Evolutionary conservation across 2,888 invertebrate genomes (phyloP).

Genomic region (Orthosia gothica): DNA sequence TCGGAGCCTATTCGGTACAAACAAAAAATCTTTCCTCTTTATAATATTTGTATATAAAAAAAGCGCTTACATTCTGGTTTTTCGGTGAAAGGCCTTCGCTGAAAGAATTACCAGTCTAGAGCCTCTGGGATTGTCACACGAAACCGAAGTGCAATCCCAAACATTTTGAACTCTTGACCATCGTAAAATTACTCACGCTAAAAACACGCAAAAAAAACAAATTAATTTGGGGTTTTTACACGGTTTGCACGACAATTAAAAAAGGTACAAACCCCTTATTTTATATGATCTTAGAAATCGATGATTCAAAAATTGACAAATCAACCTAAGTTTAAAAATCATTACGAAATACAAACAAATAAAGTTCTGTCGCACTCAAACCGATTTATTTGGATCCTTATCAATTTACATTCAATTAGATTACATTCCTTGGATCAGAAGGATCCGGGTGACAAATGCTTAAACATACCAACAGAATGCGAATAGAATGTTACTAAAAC

Average conservation of each 20-base stretch:
- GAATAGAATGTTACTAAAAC: conserved; percentile 19
- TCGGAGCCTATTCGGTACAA: too few relatives aligned
- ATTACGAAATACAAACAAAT: conserved; percentile 18
- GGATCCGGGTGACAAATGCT: conserved; percentile 45
- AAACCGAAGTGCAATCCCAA: not conserved
- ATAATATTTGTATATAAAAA: too few relatives aligned
- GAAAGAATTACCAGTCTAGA: too few relatives aligned
- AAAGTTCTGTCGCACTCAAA: conserved; percentile 10
- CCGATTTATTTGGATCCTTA: conserved; percentile 31
- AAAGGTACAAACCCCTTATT: conserved; percentile 3
- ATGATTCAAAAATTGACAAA: conserved; percentile 27
- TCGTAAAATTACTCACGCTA: not conserved
- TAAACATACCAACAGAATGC: conserved; percentile 16
- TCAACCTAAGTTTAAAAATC: not conserved
- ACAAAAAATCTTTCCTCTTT: too few relatives aligned
- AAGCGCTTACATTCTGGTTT: too few relatives aligned
- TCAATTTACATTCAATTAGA: conserved; percentile 44
- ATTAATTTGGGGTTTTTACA: conserved; percentile 32
- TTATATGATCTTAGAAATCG: conserved; percentile 32
- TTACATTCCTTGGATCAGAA: conserved; percentile 30
- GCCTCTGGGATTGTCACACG: too few relatives aligned
- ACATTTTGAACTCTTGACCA: not conserved
- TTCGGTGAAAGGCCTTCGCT: too few relatives aligned
- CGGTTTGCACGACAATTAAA: conserved; percentile 15
- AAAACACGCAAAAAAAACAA: not conserved